Base-by-base conservation (phyloP, 1,140 invertebrate genomes). In the Hestina assimilis region DNA sequence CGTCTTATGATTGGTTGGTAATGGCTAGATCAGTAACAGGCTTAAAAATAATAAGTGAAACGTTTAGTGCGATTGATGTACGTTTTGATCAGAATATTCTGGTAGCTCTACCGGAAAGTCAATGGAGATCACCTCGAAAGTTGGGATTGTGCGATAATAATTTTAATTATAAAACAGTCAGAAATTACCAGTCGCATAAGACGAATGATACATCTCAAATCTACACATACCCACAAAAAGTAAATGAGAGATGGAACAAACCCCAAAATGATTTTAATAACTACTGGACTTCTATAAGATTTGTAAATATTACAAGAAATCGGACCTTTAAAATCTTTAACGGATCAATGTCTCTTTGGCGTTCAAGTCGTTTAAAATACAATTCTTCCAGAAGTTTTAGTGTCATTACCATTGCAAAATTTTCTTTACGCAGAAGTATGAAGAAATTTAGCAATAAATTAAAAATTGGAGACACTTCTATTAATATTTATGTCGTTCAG, bases 41-140 rank as follows among this genome's bases (percentile, higher is more conserved):
- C 38, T 70, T 74, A 20, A 59, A 66, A 21, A 20, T 60, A 11
- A 63, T 87, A 12, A 82, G 75, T 35, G 40, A 67, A 9, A 52
- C 80, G 35, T 56, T 87, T 4, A 86, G 83, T 61, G 59, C 50
- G n/a, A 82, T 78, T 3, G 66, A 70, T 0, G 53, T 86, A 17
- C 65, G 81, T 1, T 87, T 79, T 40, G 83, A 87, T 54, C 78
- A 84, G 47, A 86, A 84, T 50, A 69, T 86, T n/a, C 50, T 80
- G 4, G 72, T 75, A n/a, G 60, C 64, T 4, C 75, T 71, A 35
- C 66, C 79, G 0, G 31, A 61, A 35, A 46, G n/a, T 19, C 29
- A 43, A 11, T 20, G 24, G 38, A 19, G 55, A 1, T 33, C 19
- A 28, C 53, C 17, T n/a, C 7, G 21, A 42, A 45, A 48, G n/a